Evolutionary conservation across 2,113 vertebrate species (phyloP).

Genomic region (Saccopteryx bilineata): DNA sequence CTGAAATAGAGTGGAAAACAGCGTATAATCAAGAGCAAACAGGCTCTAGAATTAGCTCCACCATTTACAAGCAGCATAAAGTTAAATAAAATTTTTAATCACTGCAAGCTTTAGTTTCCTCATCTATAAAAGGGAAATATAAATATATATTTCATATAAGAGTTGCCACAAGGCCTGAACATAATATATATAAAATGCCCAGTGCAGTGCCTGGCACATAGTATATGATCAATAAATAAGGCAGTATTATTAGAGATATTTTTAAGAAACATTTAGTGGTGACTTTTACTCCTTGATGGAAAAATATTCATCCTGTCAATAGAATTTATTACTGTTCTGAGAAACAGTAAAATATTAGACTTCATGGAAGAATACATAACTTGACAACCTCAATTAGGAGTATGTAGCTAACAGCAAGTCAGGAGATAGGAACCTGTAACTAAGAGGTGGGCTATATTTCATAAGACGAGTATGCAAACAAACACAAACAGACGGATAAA

Average conservation of each 20-base stretch:
- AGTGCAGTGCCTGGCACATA: neutral
- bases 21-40: neutral
- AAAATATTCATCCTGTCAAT: slow-evolving; percentile 26
- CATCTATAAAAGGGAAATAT: neutral
- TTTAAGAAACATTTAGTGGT: neutral
- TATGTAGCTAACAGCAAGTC: neutral
- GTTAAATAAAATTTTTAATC: neutral
- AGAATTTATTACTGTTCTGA: neutral
- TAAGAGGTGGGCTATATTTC: neutral
- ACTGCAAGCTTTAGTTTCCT: neutral
- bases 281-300: slow-evolving; percentile 9
- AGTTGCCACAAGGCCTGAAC: neutral
- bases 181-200: neutral
- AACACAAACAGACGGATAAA: neutral
- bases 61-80: neutral
- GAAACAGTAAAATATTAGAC: slow-evolving; percentile 12
- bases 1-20: neutral
- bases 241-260: neutral
- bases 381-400: neutral
- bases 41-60: neutral
- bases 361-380: neutral
- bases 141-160: neutral
- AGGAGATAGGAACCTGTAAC: neutral
- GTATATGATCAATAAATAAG: neutral
- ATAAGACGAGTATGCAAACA: neutral